phyloP scores from a whole-genome alignment of 1,140 invertebrate species.

The Bilobella aurantiaca region DNA sequence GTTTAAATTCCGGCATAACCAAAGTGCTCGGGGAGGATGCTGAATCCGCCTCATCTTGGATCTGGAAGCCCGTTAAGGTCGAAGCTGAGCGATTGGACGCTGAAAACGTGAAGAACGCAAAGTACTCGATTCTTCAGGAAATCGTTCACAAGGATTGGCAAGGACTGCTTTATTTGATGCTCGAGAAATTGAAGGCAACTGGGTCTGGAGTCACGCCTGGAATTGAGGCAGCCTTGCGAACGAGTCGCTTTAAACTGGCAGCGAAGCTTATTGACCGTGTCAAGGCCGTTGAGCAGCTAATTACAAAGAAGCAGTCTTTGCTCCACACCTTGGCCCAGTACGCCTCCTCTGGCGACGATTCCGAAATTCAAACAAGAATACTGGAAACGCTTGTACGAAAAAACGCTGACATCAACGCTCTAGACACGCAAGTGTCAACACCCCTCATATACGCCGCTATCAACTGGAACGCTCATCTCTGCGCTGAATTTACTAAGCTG shows the following conservation, averaged over 20 bases:
- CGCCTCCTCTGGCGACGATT: slow-evolving; percentile 30
- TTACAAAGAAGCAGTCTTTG: slow-evolving; percentile 11
- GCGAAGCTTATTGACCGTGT: slow-evolving; percentile 39
- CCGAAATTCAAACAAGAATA: slow-evolving; percentile 24
- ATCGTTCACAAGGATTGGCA: slow-evolving; percentile 39
- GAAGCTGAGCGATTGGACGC: slow-evolving; percentile 27
- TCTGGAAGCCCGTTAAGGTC: slow-evolving; percentile 7
- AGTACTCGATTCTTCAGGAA: slow-evolving; percentile 35
- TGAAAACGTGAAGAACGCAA: slow-evolving; percentile 36
- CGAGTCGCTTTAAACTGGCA: slow-evolving; percentile 41
- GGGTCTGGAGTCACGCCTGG: slow-evolving; percentile 32
- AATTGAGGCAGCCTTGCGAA: slow-evolving; percentile 40
- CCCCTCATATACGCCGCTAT: slow-evolving; percentile 43
- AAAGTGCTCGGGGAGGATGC: neutral
- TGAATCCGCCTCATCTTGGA: slow-evolving; percentile 6
- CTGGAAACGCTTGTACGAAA: slow-evolving; percentile 10
- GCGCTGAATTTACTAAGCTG: slow-evolving; percentile 11
- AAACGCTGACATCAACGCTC: slow-evolving; percentile 25
- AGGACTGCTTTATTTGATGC: slow-evolving; percentile 39
- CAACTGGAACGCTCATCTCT: slow-evolving; percentile 36
- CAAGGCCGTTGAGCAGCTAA: slow-evolving; percentile 14
- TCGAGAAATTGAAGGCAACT: slow-evolving; percentile 36
- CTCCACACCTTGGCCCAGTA: slow-evolving; percentile 38
- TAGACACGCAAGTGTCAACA: slow-evolving; percentile 41
- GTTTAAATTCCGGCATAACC: slow-evolving; percentile 27